Evolutionary conservation across 2,113 vertebrate genomes (phyloP).

Genomic region (Entosphenus tridentatus): DNA sequence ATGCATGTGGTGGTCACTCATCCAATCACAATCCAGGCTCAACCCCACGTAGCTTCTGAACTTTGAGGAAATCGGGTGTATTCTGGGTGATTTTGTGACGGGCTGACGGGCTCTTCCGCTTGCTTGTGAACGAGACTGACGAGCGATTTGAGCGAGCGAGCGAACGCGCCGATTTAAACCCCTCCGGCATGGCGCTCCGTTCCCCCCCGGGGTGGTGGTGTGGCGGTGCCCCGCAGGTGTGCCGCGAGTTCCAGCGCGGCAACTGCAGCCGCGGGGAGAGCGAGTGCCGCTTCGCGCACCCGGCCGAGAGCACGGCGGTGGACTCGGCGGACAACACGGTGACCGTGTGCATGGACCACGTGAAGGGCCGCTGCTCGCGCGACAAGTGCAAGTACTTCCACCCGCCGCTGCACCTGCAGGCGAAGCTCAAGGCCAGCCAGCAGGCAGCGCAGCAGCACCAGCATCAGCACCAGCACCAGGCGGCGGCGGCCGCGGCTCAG

Average conservation of each 20-base stretch:
- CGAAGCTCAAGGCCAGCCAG: conserved; percentile 85
- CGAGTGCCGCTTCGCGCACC: conserved; percentile 92
- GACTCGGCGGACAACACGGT: conserved; percentile 91
- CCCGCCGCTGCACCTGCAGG: conserved; percentile 86
- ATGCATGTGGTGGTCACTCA: no score
- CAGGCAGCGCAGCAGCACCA: conserved; percentile 68
- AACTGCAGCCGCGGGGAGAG: conserved; percentile 93
- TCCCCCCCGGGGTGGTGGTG: neutral
- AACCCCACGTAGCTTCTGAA: no score
- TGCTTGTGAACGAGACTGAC: no score
- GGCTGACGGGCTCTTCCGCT: no score
- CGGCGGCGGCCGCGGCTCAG: conserved; percentile 17
- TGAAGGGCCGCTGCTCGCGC: conserved; percentile 82
- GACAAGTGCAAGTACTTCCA: conserved; percentile 99
- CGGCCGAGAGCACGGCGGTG: conserved; percentile 72
- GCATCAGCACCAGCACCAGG: conserved; percentile 53
- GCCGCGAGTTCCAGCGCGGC: conserved; percentile 86
- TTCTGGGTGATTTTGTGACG: no score
- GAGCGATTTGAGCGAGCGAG: no score
- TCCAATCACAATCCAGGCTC: no score
- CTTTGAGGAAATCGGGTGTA: no score
- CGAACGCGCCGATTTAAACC: no score
- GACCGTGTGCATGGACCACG: conserved; percentile 97
- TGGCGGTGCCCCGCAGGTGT: conserved; percentile 38
- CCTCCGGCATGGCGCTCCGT: no score